Percentiles rank a stretch among this genome's conserved stretches.
phyloP scores from a whole-genome alignment of 2,113 vertebrate genomes.

The Poeciliopsis turrubarensis region DNA sequence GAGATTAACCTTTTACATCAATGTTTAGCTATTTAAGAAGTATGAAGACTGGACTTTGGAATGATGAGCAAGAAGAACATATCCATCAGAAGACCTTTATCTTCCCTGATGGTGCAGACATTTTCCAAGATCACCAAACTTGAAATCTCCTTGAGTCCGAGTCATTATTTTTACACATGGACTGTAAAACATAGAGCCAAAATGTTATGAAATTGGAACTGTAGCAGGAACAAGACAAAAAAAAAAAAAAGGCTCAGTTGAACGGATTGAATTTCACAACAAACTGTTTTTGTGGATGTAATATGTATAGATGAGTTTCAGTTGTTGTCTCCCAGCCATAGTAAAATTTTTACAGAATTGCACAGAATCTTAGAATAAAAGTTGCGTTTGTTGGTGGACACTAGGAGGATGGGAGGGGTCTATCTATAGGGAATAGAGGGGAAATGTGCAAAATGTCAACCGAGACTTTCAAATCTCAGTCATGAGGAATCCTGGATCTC shows the following conservation, averaged over 20 bases:
- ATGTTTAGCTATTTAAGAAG: too few relatives aligned
- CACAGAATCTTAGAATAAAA: slow-evolving; percentile 23
- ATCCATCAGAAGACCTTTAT: background rate
- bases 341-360: background rate
- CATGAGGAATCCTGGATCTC: slow-evolving; percentile 11
- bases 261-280: background rate
- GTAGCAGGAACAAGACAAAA: background rate
- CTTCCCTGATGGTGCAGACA: background rate
- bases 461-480: slow-evolving; percentile 32
- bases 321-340: background rate
- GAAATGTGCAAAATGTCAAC: slow-evolving; percentile 51
- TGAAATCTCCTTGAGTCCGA: background rate
- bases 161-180: background rate
- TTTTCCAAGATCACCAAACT: background rate
- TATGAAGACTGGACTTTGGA: too few relatives aligned
- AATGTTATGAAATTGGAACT: background rate
- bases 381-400: slow-evolving; percentile 20
- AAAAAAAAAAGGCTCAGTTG: background rate
- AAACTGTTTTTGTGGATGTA: too few relatives aligned
- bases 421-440: slow-evolving; percentile 49
- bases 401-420: slow-evolving; percentile 14
- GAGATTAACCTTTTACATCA: too few relatives aligned
- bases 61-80: too few relatives aligned
- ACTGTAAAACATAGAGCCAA: background rate
- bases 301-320: too few relatives aligned